Evolutionary conservation across 2,113 vertebrate genomes (phyloP).

Genomic region (Tyrannus savana): DNA sequence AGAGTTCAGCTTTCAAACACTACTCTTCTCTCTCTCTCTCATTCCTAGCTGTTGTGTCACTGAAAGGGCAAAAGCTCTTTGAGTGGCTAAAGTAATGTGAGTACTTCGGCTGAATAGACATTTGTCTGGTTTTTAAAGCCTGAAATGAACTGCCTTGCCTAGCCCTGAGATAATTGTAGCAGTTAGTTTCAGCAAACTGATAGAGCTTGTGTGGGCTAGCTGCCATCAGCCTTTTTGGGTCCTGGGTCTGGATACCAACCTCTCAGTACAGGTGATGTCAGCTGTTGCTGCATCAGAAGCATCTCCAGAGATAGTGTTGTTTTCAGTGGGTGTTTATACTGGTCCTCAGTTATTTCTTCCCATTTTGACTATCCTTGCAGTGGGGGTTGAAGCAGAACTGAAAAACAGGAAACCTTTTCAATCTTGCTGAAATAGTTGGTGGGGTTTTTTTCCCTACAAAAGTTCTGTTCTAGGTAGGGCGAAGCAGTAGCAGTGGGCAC

Average conservation of each 20-base stretch:
- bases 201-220: background rate
- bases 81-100: background rate
- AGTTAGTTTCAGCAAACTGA: background rate
- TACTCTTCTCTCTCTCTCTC: background rate
- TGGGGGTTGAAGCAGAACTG: background rate
- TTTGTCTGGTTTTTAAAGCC: background rate
- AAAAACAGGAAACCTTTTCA: background rate
- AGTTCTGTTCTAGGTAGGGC: background rate
- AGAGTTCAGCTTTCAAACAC: background rate
- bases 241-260: background rate
- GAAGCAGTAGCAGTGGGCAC: background rate
- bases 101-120: background rate
- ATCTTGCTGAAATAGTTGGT: background rate
- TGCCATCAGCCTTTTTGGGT: background rate
- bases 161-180: background rate
- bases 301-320: accelerated
- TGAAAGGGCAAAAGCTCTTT: background rate
- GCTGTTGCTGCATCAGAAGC: background rate
- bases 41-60: background rate
- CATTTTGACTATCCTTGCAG: background rate
- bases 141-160: background rate
- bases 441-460: background rate
- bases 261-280: background rate
- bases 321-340: background rate
- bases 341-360: background rate